phyloP scores from a whole-genome alignment of 2,888 invertebrate species.

The Apodemia hepburni region DNA sequence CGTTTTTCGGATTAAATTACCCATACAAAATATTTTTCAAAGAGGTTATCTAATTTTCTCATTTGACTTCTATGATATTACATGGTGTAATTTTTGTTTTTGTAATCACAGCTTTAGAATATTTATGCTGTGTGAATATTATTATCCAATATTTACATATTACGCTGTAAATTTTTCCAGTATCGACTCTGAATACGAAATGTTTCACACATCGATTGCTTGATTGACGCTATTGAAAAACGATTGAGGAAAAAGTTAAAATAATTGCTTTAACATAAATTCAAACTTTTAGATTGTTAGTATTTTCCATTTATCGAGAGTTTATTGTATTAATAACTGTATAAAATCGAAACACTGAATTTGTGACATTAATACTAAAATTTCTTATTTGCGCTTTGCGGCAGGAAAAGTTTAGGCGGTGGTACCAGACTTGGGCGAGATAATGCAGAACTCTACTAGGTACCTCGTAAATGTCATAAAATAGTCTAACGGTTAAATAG shows the following conservation, averaged over 20 bases:
- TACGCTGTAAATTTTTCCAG: conserved; percentile 2
- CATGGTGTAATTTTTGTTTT: neutral
- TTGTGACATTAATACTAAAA: neutral
- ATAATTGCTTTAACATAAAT: conserved; percentile 18
- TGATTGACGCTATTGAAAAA: conserved; percentile 23
- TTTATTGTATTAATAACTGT: conserved; percentile 5
- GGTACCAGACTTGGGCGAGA: too few species aligned
- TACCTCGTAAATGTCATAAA: too few species aligned
- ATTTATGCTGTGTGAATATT: neutral
- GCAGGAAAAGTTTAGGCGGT: too few species aligned
- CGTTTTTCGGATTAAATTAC: too few species aligned
- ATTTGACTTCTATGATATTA: neutral
- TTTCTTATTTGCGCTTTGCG: too few species aligned
- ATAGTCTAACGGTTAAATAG: too few species aligned
- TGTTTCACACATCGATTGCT: conserved; percentile 18
- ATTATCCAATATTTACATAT: conserved; percentile 7
- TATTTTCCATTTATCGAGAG: neutral
- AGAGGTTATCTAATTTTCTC: neutral
- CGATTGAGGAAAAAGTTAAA: conserved; percentile 21
- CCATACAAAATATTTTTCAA: too few species aligned
- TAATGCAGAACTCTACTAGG: too few species aligned
- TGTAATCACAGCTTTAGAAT: neutral
- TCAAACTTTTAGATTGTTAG: neutral
- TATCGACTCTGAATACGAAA: conserved; percentile 11
- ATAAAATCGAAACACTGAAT: neutral